Base-by-base conservation (phyloP, 2,888 invertebrate genomes). In the Eudasyphora cyanicolor region DNA sequence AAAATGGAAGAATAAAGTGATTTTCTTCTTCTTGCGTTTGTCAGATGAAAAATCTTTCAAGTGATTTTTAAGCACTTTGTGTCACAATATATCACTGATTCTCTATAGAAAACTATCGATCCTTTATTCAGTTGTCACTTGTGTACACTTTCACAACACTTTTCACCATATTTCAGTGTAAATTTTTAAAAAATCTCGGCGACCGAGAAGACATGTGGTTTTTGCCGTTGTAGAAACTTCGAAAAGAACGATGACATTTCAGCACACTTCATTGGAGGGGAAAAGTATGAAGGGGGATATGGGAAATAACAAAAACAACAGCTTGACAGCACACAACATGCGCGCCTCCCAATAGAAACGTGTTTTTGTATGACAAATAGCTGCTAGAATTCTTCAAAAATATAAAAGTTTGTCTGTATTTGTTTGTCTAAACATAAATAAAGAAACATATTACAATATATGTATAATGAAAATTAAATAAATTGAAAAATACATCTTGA, bases 181-280 rank as follows among this genome's bases (percentile, higher is more conserved):
- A 88, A 87, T 88, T 87, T 88, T 85, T 85, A 85, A 88, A 90
- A 90, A 88, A 89, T 89, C 89, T 89, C 89, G 88, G 87, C 87
- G 85, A 88, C 87, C 89, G 88, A 89, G 87, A 88, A 93, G 93
- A 94, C 94, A 94, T 94, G 94, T 94, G 94, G 94, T 94, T 91
- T 94, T 84, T 93, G 94, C 94, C 94, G 94, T 94, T 94, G 94
- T 94, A 93, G 94, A 93, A 93, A 94, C 94, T 94, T 94, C 94
- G 94, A 90, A 91, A 90, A 91, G 92, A 89, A 89, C 81, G 87
- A 85, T 84, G 84, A 86, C 87, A 87, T 82, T 86, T 86, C 86
- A 82, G 67, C 80, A 86, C 54, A 77, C 27, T 42, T 60, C 0
- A 17, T 14, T 19, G 10, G 38, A 69, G 54, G 54, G 64, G 64